phyloP scores from a whole-genome alignment of 2,888 invertebrate species.

The Agrochola lychnidis region DNA sequence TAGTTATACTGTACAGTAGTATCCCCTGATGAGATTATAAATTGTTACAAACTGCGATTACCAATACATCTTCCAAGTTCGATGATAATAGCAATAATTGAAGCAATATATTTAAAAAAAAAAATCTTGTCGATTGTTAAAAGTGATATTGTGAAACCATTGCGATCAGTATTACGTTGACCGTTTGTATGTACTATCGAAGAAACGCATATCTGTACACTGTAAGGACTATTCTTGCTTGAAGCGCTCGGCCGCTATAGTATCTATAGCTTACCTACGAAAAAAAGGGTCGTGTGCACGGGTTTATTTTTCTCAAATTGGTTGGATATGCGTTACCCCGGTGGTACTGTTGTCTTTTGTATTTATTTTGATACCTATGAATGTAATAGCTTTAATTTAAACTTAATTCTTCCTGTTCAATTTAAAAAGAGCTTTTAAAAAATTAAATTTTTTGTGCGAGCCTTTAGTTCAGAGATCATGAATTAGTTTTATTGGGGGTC shows the following conservation, averaged over 20 bases:
- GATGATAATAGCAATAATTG: slow-evolving; percentile 10
- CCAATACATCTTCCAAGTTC: background rate
- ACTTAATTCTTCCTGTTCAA: background rate
- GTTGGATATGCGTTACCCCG: no score
- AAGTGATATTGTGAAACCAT: background rate
- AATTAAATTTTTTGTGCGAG: no score
- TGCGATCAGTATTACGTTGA: slow-evolving; percentile 28
- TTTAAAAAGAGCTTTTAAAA: background rate
- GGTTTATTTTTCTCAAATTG: no score
- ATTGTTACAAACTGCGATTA: background rate
- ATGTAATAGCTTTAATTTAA: slow-evolving; percentile 16
- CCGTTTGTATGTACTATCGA: background rate
- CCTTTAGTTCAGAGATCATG: no score
- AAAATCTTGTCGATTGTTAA: background rate
- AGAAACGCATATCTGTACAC: no score
- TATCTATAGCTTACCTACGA: no score
- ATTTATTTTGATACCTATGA: slow-evolving; percentile 1
- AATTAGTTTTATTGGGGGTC: no score
- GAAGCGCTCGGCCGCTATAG: no score
- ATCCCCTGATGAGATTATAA: no score
- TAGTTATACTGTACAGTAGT: no score
- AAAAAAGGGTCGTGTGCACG: no score
- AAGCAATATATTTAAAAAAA: slow-evolving; percentile 6
- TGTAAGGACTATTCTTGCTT: no score
- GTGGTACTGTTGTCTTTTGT: background rate